Base-by-base conservation (phyloP, 2,113 vertebrate species). In the Loxodonta africana region DNA sequence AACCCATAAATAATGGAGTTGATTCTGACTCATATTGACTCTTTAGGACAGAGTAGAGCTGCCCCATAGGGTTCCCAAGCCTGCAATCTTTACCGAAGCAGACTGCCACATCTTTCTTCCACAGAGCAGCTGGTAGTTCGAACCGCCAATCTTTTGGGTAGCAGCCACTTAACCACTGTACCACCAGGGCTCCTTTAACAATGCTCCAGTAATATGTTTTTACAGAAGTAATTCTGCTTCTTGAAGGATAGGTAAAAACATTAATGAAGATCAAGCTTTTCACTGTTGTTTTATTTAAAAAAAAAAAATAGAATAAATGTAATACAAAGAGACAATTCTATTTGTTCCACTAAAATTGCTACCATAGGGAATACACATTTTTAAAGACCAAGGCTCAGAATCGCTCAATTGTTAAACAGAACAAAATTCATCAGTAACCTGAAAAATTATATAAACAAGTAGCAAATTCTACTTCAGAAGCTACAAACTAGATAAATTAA, bases 391-490 rank as follows among this genome's bases (percentile, higher is more conserved):
- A 98, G 80, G 6, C 83, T 53, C 96, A 94, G 74, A 83, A 73
- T 30, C 81, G 86, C 96, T 97, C 83, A 95, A 74, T 26, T 96
- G 81, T 44, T 71, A 91, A 85, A 95, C 3, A 86, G 91, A 98
- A 95, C 94, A 97, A 97, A 97, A 94, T 71, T 83, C 73, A 96
- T 71, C 60, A 96, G 67, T 78, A 48, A 91, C 84, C 88, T 95
- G 80, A 98, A 96, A 97, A 97, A 97, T 94, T 93, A 97, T 71
- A 92, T 71, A 90, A 95, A 97, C 69, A 83, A 96, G 96, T 23
- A 53, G 91, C 89, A 95, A 92, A 95, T 91, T 85, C 88, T 96
- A 97, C 93, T 97, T 94, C 57, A 28, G 25, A 65, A 63, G n/a
- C 37, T 82, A 87, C 82, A 60, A 83, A 96, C 65, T 84, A 96